Evolutionary conservation across 2,888 invertebrate genomes (phyloP).

Genomic region (Biston betularia): DNA sequence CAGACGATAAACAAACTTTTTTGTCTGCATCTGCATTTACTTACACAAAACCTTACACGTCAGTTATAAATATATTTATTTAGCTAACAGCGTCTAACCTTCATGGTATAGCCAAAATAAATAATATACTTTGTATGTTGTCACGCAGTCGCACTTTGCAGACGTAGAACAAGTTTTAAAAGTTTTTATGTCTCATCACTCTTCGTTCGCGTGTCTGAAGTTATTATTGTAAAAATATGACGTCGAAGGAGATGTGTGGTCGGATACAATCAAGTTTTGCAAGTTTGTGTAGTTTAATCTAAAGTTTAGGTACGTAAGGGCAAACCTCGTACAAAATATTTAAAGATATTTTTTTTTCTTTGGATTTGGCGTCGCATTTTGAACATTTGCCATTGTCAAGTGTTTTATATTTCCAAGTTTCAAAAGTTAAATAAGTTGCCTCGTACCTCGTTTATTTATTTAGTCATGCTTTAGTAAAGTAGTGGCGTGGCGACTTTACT

Average conservation of each 20-base stretch:
- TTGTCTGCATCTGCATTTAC: slow-evolving; percentile 12
- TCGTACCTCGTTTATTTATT: no score
- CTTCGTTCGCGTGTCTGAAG: neutral
- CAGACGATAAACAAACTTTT: neutral
- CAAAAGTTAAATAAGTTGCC: no score
- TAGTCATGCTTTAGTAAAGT: no score
- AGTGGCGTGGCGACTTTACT: no score
- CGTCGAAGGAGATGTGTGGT: neutral
- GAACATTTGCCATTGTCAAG: no score
- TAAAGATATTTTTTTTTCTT: no score
- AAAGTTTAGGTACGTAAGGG: no score
- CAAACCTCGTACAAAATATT: no score
- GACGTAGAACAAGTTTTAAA: slow-evolving; percentile 5
- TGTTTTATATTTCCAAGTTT: no score
- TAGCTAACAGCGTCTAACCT: slow-evolving; percentile 27
- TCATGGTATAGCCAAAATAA: slow-evolving; percentile 34
- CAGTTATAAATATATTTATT: slow-evolving; percentile 31
- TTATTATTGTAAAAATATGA: slow-evolving; percentile 9
- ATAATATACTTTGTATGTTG: slow-evolving; percentile 16
- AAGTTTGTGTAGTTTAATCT: neutral
- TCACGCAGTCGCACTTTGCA: neutral
- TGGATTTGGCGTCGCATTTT: no score
- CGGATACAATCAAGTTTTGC: neutral
- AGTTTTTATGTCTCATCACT: neutral
- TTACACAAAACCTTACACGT: slow-evolving; percentile 12